Evolutionary conservation across 2,888 invertebrate species (phyloP).

Genomic region (Microplitis manilae): DNA sequence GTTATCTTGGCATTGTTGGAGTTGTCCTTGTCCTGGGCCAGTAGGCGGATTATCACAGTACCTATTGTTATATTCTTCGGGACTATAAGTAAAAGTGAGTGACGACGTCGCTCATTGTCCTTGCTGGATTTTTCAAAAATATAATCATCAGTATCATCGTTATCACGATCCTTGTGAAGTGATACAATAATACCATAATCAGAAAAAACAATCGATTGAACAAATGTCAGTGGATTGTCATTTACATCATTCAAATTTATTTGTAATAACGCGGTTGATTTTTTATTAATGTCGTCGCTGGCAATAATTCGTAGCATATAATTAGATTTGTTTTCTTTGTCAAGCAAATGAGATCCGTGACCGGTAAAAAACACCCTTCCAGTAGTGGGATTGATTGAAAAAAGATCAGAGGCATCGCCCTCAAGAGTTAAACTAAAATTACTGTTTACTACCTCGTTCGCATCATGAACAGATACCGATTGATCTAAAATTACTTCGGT

Average conservation of each 20-base stretch:
- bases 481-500: slow-evolving; percentile 81
- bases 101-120: slow-evolving; percentile 47
- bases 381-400: slow-evolving; percentile 78
- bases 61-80: slow-evolving; percentile 83
- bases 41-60: slow-evolving; percentile 78
- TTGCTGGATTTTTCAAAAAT: slow-evolving; percentile 63
- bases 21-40: slow-evolving; percentile 82
- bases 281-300: slow-evolving; percentile 74
- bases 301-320: slow-evolving; percentile 84
- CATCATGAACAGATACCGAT: slow-evolving; percentile 81
- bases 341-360: slow-evolving; percentile 73
- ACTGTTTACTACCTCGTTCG: slow-evolving; percentile 80
- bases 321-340: slow-evolving; percentile 81
- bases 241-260: slow-evolving; percentile 84
- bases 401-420: slow-evolving; percentile 84
- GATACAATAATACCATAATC: slow-evolving; percentile 79
- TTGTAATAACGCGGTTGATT: not conserved
- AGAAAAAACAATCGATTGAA: slow-evolving; percentile 80
- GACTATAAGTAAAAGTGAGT: slow-evolving; percentile 78
- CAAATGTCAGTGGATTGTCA: slow-evolving; percentile 86
- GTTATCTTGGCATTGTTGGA: slow-evolving; percentile 81
- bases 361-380: slow-evolving; percentile 78
- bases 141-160: slow-evolving; percentile 49
- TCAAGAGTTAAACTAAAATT: slow-evolving; percentile 80
- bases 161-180: slow-evolving; percentile 63